Base-by-base conservation (phyloP, 2,888 invertebrate species). In the Drosophila nr. perissopoda region DNA sequence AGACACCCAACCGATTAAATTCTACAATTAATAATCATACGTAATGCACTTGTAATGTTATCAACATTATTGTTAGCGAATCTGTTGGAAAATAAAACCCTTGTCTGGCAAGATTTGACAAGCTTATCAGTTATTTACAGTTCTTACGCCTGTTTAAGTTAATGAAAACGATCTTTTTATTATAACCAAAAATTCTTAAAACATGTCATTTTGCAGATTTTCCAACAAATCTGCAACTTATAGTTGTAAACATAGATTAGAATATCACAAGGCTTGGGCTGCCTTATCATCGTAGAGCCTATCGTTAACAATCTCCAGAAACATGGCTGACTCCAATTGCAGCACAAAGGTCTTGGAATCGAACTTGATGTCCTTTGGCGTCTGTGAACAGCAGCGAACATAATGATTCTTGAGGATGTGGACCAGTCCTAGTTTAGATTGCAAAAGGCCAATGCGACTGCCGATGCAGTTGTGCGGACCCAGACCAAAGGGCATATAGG, bases 401-500 rank as follows among this genome's bases (percentile, higher is more conserved):
- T 65, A 76, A 63, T 93, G 91, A 68, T 93, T 92, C 68, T 88
- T 92, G 0, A 93, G 74, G 13, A 93, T 74, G 61, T 91, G 91
- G 0, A 93, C 86, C 10, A 93, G 63, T 16, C 93, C 93, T 1
- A 93, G 63, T 54, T 92, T 93, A 0, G 84, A 51, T 57, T 93
- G 92, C 1, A 93, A 74, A 5, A 92, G 56, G 1, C 92, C 93
- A 59, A 93, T 91, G 2, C 93, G 89, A 53, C 89, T 92, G 25
- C 93, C 93, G 65, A 93, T 92, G 65, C 93, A 93, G 64, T 91
- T 92, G 54, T 90, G 92, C 0, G 92, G 92, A 0, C 93, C 93
- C 8, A 73, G 61, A 0, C 93, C 93, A 27, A 93, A 93, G 1
- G 93, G 93, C 31, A 89, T 64, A 67, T 92, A 92, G 0, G 89